Conservation (phyloP, 2,113 vertebrate species). For the Notothenia coriiceps region DNA sequence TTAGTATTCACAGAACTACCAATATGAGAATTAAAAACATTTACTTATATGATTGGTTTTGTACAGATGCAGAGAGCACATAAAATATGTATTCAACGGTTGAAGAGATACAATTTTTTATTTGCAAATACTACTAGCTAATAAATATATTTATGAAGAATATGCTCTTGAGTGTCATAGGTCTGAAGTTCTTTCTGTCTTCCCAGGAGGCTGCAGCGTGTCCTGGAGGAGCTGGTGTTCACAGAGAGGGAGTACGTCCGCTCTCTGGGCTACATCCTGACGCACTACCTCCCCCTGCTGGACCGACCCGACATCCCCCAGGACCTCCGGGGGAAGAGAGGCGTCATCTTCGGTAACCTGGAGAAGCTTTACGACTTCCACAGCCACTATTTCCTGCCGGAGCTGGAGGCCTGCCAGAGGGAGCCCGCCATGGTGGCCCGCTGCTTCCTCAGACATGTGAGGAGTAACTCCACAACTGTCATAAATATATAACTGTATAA, state of each 20-base stretch:
- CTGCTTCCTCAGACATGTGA: constrained; percentile 86
- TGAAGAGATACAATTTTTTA: background rate
- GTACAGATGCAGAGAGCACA: background rate
- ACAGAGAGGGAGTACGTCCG: constrained; percentile 86
- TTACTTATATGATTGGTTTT: background rate
- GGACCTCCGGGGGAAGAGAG: constrained; percentile 84
- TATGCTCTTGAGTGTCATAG: background rate
- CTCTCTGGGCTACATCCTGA: constrained; percentile 81
- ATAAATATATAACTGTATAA: background rate
- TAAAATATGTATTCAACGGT: background rate
- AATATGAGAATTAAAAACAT: background rate
- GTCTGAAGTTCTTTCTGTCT: background rate
- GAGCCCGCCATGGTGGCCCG: constrained; percentile 81
- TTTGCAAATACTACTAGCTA: background rate
- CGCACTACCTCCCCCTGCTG: constrained; percentile 85
- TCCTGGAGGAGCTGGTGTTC: constrained; percentile 85
- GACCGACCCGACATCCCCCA: constrained; percentile 84
- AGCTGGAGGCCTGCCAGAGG: constrained; percentile 82
- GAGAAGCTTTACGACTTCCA: constrained; percentile 87
- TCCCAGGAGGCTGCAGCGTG: constrained; percentile 82
- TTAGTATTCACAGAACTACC: background rate
- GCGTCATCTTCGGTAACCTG: constrained; percentile 86
- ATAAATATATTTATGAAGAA: background rate
- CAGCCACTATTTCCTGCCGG: constrained; percentile 83
- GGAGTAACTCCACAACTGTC: constrained; percentile 15